phyloP scores from a whole-genome alignment of 2,113 vertebrate species.

The Hepsetus odoe region DNA sequence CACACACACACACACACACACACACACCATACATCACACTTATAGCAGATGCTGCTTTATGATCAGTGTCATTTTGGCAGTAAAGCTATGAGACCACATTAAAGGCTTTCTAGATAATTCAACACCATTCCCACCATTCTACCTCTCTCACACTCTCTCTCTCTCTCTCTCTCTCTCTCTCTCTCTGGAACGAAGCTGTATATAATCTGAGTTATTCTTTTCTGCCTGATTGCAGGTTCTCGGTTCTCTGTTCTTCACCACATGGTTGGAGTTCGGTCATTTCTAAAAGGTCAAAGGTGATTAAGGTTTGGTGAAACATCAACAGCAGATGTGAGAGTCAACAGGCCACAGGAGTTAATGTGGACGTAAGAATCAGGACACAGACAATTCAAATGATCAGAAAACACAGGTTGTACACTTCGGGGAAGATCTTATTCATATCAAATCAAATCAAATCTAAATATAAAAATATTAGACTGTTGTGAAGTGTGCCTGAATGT shows the following conservation, averaged over 20 bases:
- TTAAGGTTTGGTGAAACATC: conserved; percentile 39
- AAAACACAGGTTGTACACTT: too few species aligned
- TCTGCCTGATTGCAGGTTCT: conserved; percentile 18
- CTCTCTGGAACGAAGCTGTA: conserved; percentile 18
- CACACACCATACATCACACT: not conserved
- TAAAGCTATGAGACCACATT: not conserved
- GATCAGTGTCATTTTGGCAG: not conserved
- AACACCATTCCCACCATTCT: conserved; percentile 3
- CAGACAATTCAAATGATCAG: not conserved
- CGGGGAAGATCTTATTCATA: too few species aligned
- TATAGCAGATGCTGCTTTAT: not conserved
- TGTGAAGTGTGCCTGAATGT: too few species aligned
- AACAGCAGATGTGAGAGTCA: conserved; percentile 20
- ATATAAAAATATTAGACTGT: too few species aligned
- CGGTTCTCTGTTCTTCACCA: conserved; percentile 23
- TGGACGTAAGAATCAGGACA: not conserved
- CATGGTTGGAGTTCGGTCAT: conserved; percentile 1
- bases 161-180: conserved; percentile 13
- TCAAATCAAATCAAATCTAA: too few species aligned
- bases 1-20: not conserved
- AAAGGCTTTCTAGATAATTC: conserved; percentile 6
- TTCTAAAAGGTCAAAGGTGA: conserved; percentile 30
- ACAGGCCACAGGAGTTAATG: conserved; percentile 6
- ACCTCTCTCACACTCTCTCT: not conserved
- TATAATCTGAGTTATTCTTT: conserved; percentile 7